These are phyloP conservation scores for Orthosia incerta DNA, from an alignment of 2,888 invertebrate species.

Conservation along the genomic window DNA sequence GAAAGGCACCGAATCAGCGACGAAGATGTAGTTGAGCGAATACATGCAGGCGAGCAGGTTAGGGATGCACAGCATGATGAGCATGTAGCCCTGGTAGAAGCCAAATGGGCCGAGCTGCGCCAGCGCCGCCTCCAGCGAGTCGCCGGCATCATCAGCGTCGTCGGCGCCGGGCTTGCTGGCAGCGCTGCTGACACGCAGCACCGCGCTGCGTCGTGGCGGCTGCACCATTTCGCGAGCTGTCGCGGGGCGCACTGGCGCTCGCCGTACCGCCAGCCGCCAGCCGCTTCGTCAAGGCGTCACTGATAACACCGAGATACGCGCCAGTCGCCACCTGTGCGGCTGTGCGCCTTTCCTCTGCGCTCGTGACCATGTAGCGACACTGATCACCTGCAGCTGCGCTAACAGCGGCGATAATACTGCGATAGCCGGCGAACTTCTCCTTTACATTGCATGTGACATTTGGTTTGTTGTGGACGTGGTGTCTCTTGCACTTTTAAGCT, in stretches of 20 bases:
- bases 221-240: conserved; percentile 39
- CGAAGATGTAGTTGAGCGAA: conserved; percentile 90
- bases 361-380: background rate
- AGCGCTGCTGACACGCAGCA: conserved; percentile 23
- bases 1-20: conserved; percentile 90
- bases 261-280: background rate
- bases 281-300: conserved; percentile 8
- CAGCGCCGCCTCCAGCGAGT: conserved; percentile 80
- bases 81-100: conserved; percentile 82
- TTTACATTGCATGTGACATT: background rate
- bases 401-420: background rate
- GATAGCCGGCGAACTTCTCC: background rate
- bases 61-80: conserved; percentile 85
- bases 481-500: background rate
- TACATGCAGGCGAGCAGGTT: conserved; percentile 89
- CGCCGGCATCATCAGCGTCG: conserved; percentile 49
- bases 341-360: conserved; percentile 2
- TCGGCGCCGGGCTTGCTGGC: conserved; percentile 21
- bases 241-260: conserved; percentile 12
- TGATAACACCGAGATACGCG: conserved; percentile 43
- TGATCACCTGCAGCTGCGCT: conserved; percentile 19
- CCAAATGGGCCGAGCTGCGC: conserved; percentile 85
- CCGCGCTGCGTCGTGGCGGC: conserved; percentile 5
- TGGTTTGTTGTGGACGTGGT: background rate
- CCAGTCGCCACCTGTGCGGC: conserved; percentile 4